These are phyloP conservation scores for Carlito syrichta DNA, from an alignment of 2,113 vertebrate genomes.

Conservation along the genomic window DNA sequence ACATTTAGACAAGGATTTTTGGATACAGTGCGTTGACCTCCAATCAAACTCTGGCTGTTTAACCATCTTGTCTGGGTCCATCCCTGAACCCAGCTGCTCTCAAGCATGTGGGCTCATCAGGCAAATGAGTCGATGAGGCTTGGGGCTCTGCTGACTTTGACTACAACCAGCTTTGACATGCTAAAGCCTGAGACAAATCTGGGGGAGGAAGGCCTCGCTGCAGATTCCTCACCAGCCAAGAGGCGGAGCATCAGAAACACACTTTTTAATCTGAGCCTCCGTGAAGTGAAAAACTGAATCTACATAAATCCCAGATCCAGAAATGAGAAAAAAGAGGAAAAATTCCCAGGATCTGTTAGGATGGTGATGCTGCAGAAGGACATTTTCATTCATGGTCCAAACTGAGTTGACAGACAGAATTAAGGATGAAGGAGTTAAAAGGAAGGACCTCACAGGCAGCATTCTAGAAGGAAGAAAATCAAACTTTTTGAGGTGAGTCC, in stretches of 20 bases:
- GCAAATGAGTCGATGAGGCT: not conserved
- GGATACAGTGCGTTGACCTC: not conserved
- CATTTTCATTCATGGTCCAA: not conserved
- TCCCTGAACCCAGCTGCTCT: fast-evolving
- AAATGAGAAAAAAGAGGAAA: not conserved
- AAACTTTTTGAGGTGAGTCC: not conserved
- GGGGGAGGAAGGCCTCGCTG: not conserved
- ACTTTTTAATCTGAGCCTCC: not conserved
- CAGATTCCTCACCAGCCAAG: not conserved
- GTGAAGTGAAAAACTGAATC: not conserved
- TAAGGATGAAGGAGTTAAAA: not conserved
- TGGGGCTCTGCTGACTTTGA: not conserved
- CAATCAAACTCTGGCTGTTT: not conserved
- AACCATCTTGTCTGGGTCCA: not conserved
- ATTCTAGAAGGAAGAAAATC: not conserved
- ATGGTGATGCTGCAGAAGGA: not conserved
- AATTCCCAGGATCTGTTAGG: not conserved
- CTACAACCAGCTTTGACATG: not conserved
- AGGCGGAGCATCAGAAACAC: not conserved
- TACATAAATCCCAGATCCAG: not conserved
- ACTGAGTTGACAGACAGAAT: not conserved
- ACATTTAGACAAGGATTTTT: not conserved
- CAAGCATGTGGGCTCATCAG: not conserved
- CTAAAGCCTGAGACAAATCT: not conserved
- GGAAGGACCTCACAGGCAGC: not conserved